Percentiles rank a stretch among this genome's conserved stretches.
These are phyloP conservation scores for Empidonax traillii DNA, from an alignment of 2,113 vertebrate genomes.

Conservation along the genomic window DNA sequence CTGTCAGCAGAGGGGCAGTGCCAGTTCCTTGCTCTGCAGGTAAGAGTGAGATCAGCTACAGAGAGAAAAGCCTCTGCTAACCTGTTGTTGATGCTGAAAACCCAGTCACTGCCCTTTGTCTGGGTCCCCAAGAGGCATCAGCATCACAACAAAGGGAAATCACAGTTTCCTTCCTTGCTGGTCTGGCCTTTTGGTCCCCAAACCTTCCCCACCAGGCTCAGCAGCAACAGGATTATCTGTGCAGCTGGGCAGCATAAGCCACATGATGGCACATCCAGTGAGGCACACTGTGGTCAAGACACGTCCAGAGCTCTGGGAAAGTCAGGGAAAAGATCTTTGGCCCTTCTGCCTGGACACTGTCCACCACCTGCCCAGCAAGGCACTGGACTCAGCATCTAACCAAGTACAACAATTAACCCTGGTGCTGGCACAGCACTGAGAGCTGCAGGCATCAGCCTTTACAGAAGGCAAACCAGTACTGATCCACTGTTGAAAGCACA, in stretches of 20 bases:
- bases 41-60: background rate
- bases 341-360: background rate
- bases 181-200: background rate
- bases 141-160: background rate
- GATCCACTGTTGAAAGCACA: background rate
- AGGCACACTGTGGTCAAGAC: background rate
- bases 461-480: background rate
- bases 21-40: background rate
- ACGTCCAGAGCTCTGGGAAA: background rate
- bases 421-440: background rate
- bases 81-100: background rate
- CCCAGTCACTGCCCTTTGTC: background rate
- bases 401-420: background rate
- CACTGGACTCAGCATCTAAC: background rate
- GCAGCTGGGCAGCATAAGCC: background rate
- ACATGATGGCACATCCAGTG: background rate
- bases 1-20: background rate
- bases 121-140: accelerated
- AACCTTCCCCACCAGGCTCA: background rate
- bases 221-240: background rate
- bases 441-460: background rate
- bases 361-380: background rate
- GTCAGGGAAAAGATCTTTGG: background rate
- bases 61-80: background rate
- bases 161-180: background rate